phyloP scores from a whole-genome alignment of 1,140 invertebrate genomes.

The Phymorhynchus buccinoides region DNA sequence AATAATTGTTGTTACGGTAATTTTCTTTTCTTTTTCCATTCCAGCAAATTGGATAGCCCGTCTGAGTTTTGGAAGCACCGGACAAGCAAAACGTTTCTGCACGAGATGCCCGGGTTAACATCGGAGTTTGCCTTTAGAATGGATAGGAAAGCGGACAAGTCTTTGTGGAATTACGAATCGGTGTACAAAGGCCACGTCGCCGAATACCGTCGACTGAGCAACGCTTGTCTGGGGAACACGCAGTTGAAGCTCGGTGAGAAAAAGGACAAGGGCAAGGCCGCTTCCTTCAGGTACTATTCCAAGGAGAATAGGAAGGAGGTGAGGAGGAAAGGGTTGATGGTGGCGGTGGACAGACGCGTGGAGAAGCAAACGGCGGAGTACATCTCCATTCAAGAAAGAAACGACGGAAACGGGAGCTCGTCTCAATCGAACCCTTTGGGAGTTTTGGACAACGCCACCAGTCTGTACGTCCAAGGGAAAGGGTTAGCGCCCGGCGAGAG shows the following conservation, averaged over 20 bases:
- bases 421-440: background rate
- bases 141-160: slow-evolving; percentile 65
- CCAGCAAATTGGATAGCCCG: background rate
- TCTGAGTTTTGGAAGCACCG: slow-evolving; percentile 11
- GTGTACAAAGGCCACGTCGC: slow-evolving; percentile 70
- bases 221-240: slow-evolving; percentile 51
- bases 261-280: slow-evolving; percentile 43
- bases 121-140: slow-evolving; percentile 69
- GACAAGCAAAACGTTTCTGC: slow-evolving; percentile 56
- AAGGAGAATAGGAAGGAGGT: slow-evolving; percentile 54
- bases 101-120: slow-evolving; percentile 61
- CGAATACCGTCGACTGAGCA: slow-evolving; percentile 51
- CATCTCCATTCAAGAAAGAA: slow-evolving; percentile 42
- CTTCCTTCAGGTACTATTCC: slow-evolving; percentile 54
- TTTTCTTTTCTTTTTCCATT: background rate
- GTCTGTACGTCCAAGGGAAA: slow-evolving; percentile 59
- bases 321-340: slow-evolving; percentile 26
- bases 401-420: background rate
- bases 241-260: slow-evolving; percentile 35
- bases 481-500: slow-evolving; percentile 33
- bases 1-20: background rate
- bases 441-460: slow-evolving; percentile 55
- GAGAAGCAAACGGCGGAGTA: slow-evolving; percentile 15
- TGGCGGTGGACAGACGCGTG: slow-evolving; percentile 15
- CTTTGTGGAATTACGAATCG: slow-evolving; percentile 68